These are phyloP conservation scores for Drosophila tani DNA, from an alignment of 1,140 invertebrate species.

Conservation along the genomic window DNA sequence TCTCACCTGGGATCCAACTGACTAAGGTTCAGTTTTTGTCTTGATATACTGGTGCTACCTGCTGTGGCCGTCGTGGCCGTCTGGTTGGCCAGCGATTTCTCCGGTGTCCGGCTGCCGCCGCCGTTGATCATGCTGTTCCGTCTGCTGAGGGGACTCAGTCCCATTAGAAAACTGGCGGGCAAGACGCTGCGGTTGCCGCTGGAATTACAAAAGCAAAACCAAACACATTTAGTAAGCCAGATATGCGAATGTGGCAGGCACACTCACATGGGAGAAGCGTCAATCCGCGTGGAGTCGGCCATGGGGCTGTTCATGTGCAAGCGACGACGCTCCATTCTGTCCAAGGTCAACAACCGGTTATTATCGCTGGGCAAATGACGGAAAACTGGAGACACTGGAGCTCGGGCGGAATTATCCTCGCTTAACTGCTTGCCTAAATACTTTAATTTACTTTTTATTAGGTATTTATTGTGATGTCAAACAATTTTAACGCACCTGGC, in stretches of 20 bases:
- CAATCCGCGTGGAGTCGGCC: constrained; percentile 78
- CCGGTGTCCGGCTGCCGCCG: constrained; percentile 27
- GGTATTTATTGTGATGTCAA: constrained; percentile 1
- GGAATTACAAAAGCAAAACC: not conserved
- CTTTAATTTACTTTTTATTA: not conserved
- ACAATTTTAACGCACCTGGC: constrained; percentile 19
- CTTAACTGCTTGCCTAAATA: not conserved
- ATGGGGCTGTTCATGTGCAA: constrained; percentile 68
- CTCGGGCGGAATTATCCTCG: not conserved
- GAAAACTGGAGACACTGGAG: too few relatives aligned
- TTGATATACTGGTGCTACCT: constrained; percentile 25
- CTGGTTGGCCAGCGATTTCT: constrained; percentile 20
- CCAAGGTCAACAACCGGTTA: constrained; percentile 25
- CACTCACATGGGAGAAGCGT: constrained; percentile 42
- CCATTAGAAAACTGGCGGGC: not conserved
- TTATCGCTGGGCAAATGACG: not conserved
- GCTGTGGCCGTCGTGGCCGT: constrained; percentile 14
- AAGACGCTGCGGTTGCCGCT: constrained; percentile 1
- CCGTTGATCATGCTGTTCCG: constrained; percentile 8
- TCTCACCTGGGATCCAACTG: constrained; percentile 75
- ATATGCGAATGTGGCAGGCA: not conserved
- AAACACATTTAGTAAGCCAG: constrained; percentile 4
- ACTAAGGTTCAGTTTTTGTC: constrained; percentile 69
- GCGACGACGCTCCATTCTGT: constrained; percentile 67
- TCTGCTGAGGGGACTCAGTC: constrained; percentile 20